Percentiles rank a stretch among this genome's conserved stretches.
Evolutionary conservation across 2,113 vertebrate genomes (phyloP).

Genomic region (Barnardius zonarius): DNA sequence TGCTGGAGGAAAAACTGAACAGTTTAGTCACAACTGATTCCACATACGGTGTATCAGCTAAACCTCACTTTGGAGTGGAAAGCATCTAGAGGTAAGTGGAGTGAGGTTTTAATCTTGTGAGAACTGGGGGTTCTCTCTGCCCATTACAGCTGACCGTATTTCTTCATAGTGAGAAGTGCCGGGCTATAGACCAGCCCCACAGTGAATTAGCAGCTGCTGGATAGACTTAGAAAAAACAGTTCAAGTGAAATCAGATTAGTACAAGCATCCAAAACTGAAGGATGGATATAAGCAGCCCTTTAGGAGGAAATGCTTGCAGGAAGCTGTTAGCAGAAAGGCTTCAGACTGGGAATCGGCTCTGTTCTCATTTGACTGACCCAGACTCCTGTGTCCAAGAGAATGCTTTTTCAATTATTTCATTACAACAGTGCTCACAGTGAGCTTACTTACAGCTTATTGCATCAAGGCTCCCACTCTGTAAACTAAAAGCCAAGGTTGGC

Average conservation of each 20-base stretch:
- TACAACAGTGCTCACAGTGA: background rate
- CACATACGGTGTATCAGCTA: accelerated
- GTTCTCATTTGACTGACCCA: background rate
- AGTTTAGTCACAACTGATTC: background rate
- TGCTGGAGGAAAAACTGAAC: background rate
- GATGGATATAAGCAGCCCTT: background rate
- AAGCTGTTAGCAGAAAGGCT: background rate
- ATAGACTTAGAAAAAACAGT: background rate
- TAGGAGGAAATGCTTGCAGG: background rate
- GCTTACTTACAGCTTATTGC: background rate
- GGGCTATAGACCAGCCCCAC: background rate
- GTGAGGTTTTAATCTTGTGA: background rate
- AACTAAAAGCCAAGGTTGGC: background rate
- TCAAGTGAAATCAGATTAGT: background rate
- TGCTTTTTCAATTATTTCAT: background rate
- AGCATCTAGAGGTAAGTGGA: background rate
- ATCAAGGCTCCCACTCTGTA: background rate
- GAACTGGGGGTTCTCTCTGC: background rate
- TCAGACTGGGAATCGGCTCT: background rate
- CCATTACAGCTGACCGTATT: background rate
- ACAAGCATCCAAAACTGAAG: background rate
- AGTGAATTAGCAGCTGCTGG: background rate
- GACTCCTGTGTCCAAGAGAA: background rate
- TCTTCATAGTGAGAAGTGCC: background rate
- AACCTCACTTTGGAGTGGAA: background rate